Base-by-base conservation (phyloP, 1,140 invertebrate genomes). In the Trissolcus basalis region DNA sequence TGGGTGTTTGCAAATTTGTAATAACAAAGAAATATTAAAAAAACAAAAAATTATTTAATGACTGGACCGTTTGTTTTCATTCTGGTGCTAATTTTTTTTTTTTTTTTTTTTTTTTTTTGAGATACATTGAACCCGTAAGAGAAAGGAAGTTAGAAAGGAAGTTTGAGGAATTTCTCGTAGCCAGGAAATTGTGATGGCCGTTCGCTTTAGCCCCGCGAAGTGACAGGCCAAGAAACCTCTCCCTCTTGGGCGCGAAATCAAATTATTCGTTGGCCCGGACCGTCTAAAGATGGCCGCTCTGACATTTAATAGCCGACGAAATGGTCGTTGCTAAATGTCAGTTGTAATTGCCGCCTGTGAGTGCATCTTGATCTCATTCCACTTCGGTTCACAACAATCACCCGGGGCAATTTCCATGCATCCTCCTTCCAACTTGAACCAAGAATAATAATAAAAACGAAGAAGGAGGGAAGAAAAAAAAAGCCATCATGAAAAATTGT, bases 261-360 rank as follows among this genome's bases (percentile, higher is more conserved):
- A 69, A 70, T 76, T 65, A 70, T 76, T 65, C 65, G 53, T 53
- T 49, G 53, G 63, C 63, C 63, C 71, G 58, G 71, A 9, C 69
- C 61, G 70, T 45, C 61, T 60, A 78, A 69, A 74, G 63, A 70
- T 63, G 65, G 56, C 11, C 47, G 47, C 56, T 55, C 60, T 67
- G 77, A 74, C 70, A 78, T 78, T 78, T 74, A 73, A 68, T 63
- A 63, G 61, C 6, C 63, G 19, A 61, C 56, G 33, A n/a, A n/a
- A n/a, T n/a, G n/a, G n/a, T n/a, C n/a, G n/a, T n/a, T n/a, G 63
- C 71, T 70, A 74, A 78, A 74, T 74, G 77, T 71, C 67, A 74
- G 71, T 70, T 50, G 72, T 12, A 48, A 47, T 41, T 27, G 43
- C 58, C 59, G 64, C 49, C 14, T 7, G 58, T 50, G 39, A 48